Percentiles rank a stretch among this genome's conserved stretches.
These are phyloP conservation scores for Benthosema pterotum DNA, from an alignment of 2,797 vertebrate species.

Conservation along the genomic window DNA sequence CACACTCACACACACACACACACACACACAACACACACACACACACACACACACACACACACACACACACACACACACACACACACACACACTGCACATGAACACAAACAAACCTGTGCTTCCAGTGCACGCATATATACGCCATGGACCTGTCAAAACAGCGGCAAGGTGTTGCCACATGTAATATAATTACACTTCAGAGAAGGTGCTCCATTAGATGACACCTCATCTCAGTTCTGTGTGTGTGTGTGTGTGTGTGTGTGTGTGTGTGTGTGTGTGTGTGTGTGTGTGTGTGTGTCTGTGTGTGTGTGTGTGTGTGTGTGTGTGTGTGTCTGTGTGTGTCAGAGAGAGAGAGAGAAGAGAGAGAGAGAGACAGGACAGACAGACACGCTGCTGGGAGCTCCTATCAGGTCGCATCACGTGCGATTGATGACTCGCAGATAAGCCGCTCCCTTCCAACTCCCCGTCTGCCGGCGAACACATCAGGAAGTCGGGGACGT, in stretches of 20 bases:
- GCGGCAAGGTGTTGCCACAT: constrained; percentile 36
- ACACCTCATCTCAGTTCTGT: constrained; percentile 61
- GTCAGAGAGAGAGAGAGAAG: constrained; percentile 22
- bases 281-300: constrained; percentile 42
- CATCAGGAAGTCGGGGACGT: constrained; percentile 74
- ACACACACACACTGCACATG: constrained; percentile 44
- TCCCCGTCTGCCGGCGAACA: constrained; percentile 56
- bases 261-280: constrained; percentile 39
- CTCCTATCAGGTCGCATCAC: constrained; percentile 66
- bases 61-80: constrained; percentile 39
- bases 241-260: constrained; percentile 39
- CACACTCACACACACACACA: too few relatives aligned
- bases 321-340: constrained; percentile 43
- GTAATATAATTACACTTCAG: constrained; percentile 62
- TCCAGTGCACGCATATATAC: background rate
- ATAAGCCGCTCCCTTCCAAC: constrained; percentile 71
- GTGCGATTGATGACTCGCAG: constrained; percentile 74
- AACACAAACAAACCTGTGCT: too few relatives aligned
- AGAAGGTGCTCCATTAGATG: constrained; percentile 49
- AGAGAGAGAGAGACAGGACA: constrained; percentile 27
- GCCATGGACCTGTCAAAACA: constrained; percentile 38
- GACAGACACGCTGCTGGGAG: constrained; percentile 38
- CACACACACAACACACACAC: constrained; percentile 7
- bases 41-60: constrained; percentile 12
- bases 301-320: constrained; percentile 44